These are phyloP conservation scores for Aurelia aurita DNA, from an alignment of 30 jellyfish, hydroid and myxozoan species.

Conservation along the genomic window DNA sequence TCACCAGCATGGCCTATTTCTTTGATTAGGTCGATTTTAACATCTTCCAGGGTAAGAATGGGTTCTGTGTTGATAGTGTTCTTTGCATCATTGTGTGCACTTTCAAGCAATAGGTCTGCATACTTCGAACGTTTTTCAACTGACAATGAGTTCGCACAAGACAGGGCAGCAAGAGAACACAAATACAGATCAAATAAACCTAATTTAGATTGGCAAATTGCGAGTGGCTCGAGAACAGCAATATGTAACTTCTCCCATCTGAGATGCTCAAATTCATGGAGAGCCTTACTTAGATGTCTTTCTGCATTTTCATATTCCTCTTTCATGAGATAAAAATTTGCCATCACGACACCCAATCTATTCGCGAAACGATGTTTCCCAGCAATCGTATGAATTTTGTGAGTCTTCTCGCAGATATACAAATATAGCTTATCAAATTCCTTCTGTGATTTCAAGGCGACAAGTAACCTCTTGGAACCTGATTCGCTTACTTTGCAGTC, in stretches of 20 bases:
- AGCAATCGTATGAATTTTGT: conserved; percentile 22
- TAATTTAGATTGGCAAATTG: conserved; percentile 66
- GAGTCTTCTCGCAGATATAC: conserved; percentile 48
- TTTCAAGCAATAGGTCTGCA: conserved; percentile 63
- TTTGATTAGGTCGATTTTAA: conserved; percentile 62
- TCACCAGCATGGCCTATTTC: conserved; percentile 96
- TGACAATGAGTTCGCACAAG: conserved; percentile 73
- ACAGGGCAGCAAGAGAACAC: conserved; percentile 73
- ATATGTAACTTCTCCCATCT: conserved; percentile 79
- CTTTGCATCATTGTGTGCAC: conserved; percentile 25
- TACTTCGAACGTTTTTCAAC: conserved; percentile 60
- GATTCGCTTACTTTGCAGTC: conserved; percentile 36
- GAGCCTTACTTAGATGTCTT: conserved; percentile 59
- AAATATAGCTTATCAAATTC: conserved; percentile 73
- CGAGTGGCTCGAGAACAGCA: conserved; percentile 86
- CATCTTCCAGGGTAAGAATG: conserved; percentile 55
- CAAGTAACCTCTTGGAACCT: conserved; percentile 29
- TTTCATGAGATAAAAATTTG: conserved; percentile 69
- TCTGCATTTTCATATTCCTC: conserved; percentile 75
- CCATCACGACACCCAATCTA: conserved; percentile 75
- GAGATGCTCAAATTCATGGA: conserved; percentile 57
- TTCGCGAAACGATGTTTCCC: conserved; percentile 73
- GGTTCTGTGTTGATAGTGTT: conserved; percentile 69
- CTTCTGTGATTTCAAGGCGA: conserved; percentile 57
- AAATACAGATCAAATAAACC: conserved; percentile 67